A percentile compares a stretch with the other conserved stretches of the same genome.
Conservation (phyloP, 64 coral and sea anemone species). For the Pachyseris speciosa region DNA sequence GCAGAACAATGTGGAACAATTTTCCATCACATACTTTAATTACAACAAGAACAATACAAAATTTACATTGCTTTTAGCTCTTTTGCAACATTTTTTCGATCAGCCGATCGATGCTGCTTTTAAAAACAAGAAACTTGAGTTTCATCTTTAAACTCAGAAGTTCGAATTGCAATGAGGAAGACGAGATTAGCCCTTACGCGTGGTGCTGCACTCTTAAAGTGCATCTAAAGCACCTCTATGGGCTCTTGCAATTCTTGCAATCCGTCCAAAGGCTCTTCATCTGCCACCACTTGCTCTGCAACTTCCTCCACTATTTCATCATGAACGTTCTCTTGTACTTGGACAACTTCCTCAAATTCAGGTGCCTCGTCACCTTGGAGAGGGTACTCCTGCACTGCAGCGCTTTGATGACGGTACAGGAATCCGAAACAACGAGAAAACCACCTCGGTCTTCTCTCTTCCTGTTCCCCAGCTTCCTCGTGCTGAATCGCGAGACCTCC, state of each 20-base stretch:
- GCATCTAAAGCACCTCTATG: background rate
- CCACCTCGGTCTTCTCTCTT: background rate
- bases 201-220: background rate
- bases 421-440: background rate
- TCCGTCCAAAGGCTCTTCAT: background rate
- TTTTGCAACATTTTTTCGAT: too few species aligned
- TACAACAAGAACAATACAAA: too few species aligned
- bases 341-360: background rate
- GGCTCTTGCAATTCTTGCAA: background rate
- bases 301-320: background rate
- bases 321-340: background rate
- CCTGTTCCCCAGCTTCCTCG: background rate
- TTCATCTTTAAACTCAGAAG: background rate
- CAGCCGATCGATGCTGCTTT: too few species aligned
- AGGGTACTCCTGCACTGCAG: background rate
- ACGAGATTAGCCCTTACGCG: background rate
- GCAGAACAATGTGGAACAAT: too few species aligned
- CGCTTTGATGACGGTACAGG: background rate
- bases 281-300: background rate
- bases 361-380: background rate
- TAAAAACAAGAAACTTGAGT: too few species aligned
- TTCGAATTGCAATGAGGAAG: background rate
- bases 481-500: background rate
- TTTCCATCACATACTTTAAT: too few species aligned
- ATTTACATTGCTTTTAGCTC: too few species aligned